Base-by-base conservation (phyloP, 2,113 vertebrate genomes). In the Triplophysa tibetana region DNA sequence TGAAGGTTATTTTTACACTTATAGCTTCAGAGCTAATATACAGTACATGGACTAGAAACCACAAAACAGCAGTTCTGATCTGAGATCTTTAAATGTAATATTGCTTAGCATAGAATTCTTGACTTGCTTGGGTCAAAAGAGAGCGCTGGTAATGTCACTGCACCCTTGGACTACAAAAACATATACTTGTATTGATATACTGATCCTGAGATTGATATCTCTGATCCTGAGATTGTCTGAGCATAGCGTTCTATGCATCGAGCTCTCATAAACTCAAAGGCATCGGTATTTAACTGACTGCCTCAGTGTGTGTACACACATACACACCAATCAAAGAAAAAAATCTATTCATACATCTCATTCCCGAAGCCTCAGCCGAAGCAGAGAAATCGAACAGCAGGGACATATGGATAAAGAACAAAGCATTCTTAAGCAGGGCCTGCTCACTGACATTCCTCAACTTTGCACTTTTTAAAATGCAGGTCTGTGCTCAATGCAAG, bases 381-480 rank as follows among this genome's bases (percentile, higher is more conserved):
- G 68, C 54, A 21, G 50, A 56, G 50, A 19, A 56, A 56, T 56
- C 50, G 38, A 70, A 56, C 48, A 54, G 26, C 48, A 70, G 54
- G 68, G 26, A 80, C 80, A 66, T 64, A 19, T 63, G 56, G 29
- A 38, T 2, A 43, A 7, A 69, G 21, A 66, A 24, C 8, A 58
- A 58, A 21, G 2, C 52, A 50, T 50, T 8, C 52, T 56, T 8
- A 19, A 68, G 38, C 43, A 75, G 72, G 5, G 65, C 64, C 52
- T 79, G 77, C n/a, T 58, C 54, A 58, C 54, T 58, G 54, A 58
- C 54, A 56, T n/a, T n/a, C 8, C 54, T 56, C 8, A 19, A 58
- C 16, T 7, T 14, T n/a, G 54, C 67, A 65, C 76, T 63, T 63
- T 79, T 73, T 73, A 74, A 89, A 90, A 89, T 64, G 77, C 75